These are phyloP conservation scores for Pygmarrhopalites habei DNA, from an alignment of 1,140 invertebrate genomes.

Conservation along the genomic window DNA sequence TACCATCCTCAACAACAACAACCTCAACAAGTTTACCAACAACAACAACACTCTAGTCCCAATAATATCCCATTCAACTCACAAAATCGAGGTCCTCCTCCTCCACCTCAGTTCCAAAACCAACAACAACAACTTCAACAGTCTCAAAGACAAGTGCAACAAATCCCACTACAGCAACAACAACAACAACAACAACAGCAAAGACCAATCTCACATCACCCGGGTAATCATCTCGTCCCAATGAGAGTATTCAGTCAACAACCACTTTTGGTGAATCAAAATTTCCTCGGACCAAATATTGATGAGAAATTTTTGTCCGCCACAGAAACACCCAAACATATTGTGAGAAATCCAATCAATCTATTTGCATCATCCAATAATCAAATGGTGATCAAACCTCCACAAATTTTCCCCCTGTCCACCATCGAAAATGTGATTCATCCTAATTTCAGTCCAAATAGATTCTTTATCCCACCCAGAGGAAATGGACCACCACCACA, in stretches of 20 bases:
- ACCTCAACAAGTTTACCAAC: not conserved
- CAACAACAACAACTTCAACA: not conserved
- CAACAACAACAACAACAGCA: conserved; percentile 1
- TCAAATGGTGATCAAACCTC: not conserved
- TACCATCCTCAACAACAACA: not conserved
- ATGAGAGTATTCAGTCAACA: not conserved
- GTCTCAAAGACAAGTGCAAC: not conserved
- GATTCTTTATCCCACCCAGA: conserved; percentile 6
- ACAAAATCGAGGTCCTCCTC: too few species aligned
- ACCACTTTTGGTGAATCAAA: not conserved
- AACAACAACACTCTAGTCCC: too few species aligned
- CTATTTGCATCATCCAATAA: not conserved
- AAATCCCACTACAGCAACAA: not conserved
- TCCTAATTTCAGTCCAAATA: not conserved
- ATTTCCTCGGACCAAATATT: conserved; percentile 4
- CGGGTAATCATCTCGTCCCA: not conserved
- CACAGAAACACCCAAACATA: conserved; percentile 5
- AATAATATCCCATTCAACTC: too few species aligned
- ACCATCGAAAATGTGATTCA: conserved; percentile 1
- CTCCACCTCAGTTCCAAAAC: not conserved
- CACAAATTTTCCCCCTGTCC: not conserved
- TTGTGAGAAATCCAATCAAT: conserved; percentile 4
- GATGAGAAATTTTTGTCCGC: not conserved
- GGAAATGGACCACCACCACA: too few species aligned
- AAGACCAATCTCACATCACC: not conserved